Base-by-base conservation (phyloP, 2,797 vertebrate genomes). In the Crocidura indochinensis region DNA sequence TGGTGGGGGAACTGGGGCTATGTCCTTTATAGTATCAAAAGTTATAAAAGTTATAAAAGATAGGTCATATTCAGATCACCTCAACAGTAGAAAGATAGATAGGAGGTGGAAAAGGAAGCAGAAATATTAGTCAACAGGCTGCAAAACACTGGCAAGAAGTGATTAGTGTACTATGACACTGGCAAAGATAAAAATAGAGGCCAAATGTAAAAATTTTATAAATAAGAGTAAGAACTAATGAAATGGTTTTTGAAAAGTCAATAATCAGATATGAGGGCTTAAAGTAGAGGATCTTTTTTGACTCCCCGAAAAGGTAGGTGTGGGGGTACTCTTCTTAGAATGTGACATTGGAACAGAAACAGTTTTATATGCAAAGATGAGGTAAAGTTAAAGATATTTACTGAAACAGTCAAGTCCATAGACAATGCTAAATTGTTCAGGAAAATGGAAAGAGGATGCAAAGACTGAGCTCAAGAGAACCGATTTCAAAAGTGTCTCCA, bases 1-100 rank as follows among this genome's bases (percentile, higher is more conserved):
- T 31, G 72, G n/a, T 65, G 17, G 67, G 72, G 38, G 56, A 49
- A 31, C 47, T 29, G 75, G 27, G 46, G 31, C 10, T 56, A 24
- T 38, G 11, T 53, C 8, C 19, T n/a, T 0, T 10, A 60, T 11
- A 31, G 17, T 12, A 77, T 68, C 44, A 9, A 79, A 88, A 51
- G 31, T 71, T 46, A 81, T 26, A 65, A 84, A 56, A n/a, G n/a
- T n/a, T n/a, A n/a, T n/a, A n/a, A n/a, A 14, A 93, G 53, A 77
- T 3, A 2, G 29, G 12, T 17, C 19, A 44, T 44, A 74, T 82
- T 84, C 51, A 82, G 75, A 12, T 51, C 10, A 26, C 44, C 8
- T 27, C 19, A 17, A 67, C n/a, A 82, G 29, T 71, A 11, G 3
- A 62, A 75, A 24, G 29, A 79, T 47, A 56, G 17, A 51, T 27